Base-by-base conservation (phyloP, 2,113 vertebrate species). In the Rhinoderma darwinii region DNA sequence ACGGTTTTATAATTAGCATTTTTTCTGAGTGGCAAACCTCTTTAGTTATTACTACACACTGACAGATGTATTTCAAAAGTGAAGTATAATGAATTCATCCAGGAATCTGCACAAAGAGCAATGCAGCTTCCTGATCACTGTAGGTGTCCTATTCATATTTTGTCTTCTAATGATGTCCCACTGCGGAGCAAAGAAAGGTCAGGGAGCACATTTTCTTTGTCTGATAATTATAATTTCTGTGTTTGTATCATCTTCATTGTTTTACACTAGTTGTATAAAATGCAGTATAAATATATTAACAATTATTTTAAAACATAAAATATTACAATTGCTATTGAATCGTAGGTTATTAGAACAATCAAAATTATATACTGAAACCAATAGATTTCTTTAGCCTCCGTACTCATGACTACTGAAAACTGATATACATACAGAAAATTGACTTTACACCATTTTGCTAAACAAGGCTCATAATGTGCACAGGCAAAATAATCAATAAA, bases 61-160 rank as follows among this genome's bases (percentile, higher is more conserved):
- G 27, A 66, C 59, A 63, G 11, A 14, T 35, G 8, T 12, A 30
- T 30, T 32, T 35, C 7, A n/a, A 14, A 17, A 47, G 4, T 27
- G 15, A 75, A 75, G 27, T 47, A 47, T 47, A 47, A 50, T 76
- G 0, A 50, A 18, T 76, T 30, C 17, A 3, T 50, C 2, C 11
- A 2, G 44, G 5, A 41, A 25, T 74, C n/a, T 9, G 44, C 27
- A 50, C 12, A n/a, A 25, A 7, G 72, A 44, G 14, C 22, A 22
- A 10, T 1, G 25, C 41, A 18, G 15, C 30, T n/a, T 75, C 39
- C n/a, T 8, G n/a, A 75, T 30, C 74, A 76, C n/a, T 50, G 41
- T 47, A 75, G 73, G 43, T 18, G 12, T 76, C 43, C 74, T 51
- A 70, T 35, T 70, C 32, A 70, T 30, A 76, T 76, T 76, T 6